Evolutionary conservation across 2,797 vertebrate genomes (phyloP), one percentile per base, ranked within the genome.

Genomic region (Florisuga fusca): DNA sequence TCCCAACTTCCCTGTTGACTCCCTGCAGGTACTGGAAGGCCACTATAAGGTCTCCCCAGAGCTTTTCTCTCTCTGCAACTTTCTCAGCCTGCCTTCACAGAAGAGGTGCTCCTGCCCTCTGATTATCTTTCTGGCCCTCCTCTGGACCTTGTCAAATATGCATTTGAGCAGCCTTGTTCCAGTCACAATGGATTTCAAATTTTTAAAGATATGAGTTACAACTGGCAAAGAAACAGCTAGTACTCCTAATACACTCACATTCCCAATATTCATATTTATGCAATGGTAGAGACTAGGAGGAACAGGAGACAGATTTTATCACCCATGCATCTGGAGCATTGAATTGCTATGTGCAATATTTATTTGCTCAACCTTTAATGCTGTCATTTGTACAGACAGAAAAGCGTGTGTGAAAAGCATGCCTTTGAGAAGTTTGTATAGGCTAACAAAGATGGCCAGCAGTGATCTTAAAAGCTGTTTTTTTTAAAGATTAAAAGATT

Each of bases 391-490:
- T 59, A 63, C 15, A 83, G 7, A 23, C 12, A 50, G 29, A 11
- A 15, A 53, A 33, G 6, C 0, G 0, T 23, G 48, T 1, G 25
- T 2, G 14, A 48, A 83, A 79, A 69, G 7, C 14, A 48, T 5
- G 9, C 7, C 55, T 54, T 46, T 1, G 12, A 61, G 20, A 41
- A 63, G 36, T 27, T 50, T 55, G 38, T n/a, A 36, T 29, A 31
- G 34, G 59, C 64, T 68, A 64, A 43, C 27, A 31, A 25, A 20
- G 29, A n/a, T 20, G 19, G 61, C 27, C n/a, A 48, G 11, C 2
- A 6, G 16, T 59, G 34, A 51, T 62, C 31, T 62, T 73, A 34
- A 91, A 69, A 12, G 18, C n/a, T 43, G 3, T 19, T 90, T 46
- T 63, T n/a, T n/a, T n/a, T n/a, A n/a, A n/a, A n/a, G n/a, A n/a